Percentiles rank a stretch among this genome's conserved stretches.
phyloP scores from a whole-genome alignment of 2,797 vertebrate genomes.

The Molossus molossus region DNA sequence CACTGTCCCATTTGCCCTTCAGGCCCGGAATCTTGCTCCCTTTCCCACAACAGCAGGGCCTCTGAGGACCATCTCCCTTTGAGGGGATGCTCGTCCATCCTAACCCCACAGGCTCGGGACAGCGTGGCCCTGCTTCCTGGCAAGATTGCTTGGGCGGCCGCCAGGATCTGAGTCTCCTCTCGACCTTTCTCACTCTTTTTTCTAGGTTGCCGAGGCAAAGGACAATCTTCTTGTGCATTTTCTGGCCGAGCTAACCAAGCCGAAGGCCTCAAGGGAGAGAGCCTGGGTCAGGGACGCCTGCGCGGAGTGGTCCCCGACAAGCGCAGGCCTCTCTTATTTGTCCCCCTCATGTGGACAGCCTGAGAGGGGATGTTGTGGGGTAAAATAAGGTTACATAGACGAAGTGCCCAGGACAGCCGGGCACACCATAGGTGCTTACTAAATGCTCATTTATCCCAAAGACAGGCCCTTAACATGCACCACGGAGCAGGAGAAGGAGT shows the following conservation, averaged over 20 bases:
- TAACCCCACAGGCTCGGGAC: neutral
- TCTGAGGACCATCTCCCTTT: conserved; percentile 18
- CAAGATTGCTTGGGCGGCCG: neutral
- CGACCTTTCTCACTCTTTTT: conserved; percentile 21
- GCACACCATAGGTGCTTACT: neutral
- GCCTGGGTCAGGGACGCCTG: neutral
- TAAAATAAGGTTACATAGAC: neutral
- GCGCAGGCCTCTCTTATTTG: neutral
- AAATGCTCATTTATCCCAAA: neutral
- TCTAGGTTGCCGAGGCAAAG: neutral
- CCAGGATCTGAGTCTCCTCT: neutral
- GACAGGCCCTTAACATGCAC: neutral
- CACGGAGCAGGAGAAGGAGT: neutral
- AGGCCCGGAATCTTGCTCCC: neutral
- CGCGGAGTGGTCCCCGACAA: fast-evolving
- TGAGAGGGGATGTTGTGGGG: neutral
- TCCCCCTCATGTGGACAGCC: neutral
- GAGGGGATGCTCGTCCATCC: neutral
- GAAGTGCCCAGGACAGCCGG: neutral
- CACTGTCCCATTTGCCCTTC: neutral
- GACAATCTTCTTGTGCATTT: neutral
- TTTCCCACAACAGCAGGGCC: conserved; percentile 73
- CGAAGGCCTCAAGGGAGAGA: neutral
- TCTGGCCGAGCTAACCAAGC: neutral
- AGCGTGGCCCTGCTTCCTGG: neutral